phyloP scores from a whole-genome alignment of 1,140 invertebrate species.

The Pentalonia nigronervosa region DNA sequence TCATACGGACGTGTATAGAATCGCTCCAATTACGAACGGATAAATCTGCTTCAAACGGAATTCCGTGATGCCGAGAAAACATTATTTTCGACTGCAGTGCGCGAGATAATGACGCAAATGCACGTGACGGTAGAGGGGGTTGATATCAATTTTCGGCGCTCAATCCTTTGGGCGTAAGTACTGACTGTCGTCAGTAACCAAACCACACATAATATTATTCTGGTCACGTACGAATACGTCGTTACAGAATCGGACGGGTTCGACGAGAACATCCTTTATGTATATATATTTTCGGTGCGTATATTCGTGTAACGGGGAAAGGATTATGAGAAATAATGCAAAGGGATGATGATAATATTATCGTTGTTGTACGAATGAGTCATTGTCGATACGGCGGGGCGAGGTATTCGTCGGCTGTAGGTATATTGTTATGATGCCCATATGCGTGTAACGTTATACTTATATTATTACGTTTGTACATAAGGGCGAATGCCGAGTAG shows the following conservation, averaged over 20 bases:
- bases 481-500: background rate
- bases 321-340: background rate
- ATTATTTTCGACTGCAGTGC: background rate
- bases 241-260: background rate
- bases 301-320: background rate
- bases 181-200: background rate
- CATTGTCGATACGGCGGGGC: background rate
- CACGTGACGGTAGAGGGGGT: background rate
- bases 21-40: background rate
- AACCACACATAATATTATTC: background rate
- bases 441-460: no score
- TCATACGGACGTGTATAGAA: background rate
- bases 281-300: background rate
- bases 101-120: background rate
- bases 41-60: background rate
- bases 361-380: background rate
- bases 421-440: no score
- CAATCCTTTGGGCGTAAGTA: background rate
- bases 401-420: background rate
- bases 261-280: background rate
- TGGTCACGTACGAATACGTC: background rate
- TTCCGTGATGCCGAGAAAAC: background rate
- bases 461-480: no score
- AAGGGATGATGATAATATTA: background rate
- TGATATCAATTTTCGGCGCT: background rate